Conservation (phyloP, 2,888 invertebrate species). For the Dexiosoma caninum region DNA sequence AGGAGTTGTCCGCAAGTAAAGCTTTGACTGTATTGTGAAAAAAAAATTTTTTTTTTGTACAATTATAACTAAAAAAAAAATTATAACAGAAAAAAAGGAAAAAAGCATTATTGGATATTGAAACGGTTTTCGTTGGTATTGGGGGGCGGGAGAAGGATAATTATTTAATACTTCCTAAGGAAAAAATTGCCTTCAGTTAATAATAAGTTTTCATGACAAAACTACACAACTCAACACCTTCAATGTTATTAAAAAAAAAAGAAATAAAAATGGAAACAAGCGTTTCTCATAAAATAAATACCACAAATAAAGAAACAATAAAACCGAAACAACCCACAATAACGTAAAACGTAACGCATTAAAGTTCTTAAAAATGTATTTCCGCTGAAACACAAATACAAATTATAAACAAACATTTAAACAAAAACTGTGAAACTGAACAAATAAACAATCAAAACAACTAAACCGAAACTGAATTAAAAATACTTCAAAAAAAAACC, state of each 20-base stretch:
- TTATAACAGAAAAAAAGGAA: too few species aligned
- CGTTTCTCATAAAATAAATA: conserved; percentile 11
- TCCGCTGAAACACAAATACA: conserved; percentile 57
- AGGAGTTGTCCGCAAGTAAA: too few species aligned
- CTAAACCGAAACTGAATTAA: conserved; percentile 39
- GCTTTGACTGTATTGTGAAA: too few species aligned
- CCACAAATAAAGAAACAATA: conserved; percentile 14
- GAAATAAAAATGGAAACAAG: conserved; percentile 13
- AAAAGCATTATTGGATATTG: too few species aligned
- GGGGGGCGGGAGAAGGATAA: too few species aligned
- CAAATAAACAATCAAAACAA: conserved; percentile 43
- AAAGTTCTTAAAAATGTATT: conserved; percentile 51
- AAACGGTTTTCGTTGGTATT: too few species aligned
- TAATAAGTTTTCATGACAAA: not conserved
- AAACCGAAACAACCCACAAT: conserved; percentile 7
- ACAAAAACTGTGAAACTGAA: conserved; percentile 27
- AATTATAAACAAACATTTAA: conserved; percentile 59
- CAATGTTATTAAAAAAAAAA: not conserved
- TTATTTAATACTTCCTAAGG: too few species aligned
- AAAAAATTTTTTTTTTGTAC: too few species aligned
- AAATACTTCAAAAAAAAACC: not conserved
- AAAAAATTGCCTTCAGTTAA: too few species aligned
- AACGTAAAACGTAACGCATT: conserved; percentile 18
- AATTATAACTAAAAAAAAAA: too few species aligned
- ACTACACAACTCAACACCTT: conserved; percentile 5